Base-by-base conservation (phyloP, 2,888 invertebrate species). In the Globia sparganii region DNA sequence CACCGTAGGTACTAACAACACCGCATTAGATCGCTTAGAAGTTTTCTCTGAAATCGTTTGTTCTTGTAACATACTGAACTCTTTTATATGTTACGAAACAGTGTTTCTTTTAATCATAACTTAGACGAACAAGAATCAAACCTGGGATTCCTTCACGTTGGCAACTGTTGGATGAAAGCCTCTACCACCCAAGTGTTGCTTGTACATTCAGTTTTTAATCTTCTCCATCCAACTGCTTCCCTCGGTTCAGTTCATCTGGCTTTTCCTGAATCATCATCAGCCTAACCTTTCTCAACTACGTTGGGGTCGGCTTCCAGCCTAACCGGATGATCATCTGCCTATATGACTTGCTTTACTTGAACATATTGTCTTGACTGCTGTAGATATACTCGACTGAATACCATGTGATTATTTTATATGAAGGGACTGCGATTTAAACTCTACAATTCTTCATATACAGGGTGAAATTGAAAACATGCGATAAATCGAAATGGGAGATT, bases 1-100 rank as follows among this genome's bases (percentile, higher is more conserved):
- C 40, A 56, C 74, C 66, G 25, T 69, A n/a, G n/a, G n/a, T n/a
- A 69, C 80, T 72, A 78, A 78, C 77, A 76, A 70, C 88, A 84
- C 74, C 78, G 73, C 81, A 78, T 69, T 80, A 71, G n/a, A 72
- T 72, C 62, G 75, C 53, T 77, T 75, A 74, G 66, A 80, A 80
- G 65, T 80, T 77, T 86, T 81, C 73, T 70, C 72, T 83, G 81
- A 88, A 86, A 77, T 74, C 49, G 28, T 81, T 81, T 72, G 78
- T 79, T 75, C 58, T 65, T 66, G 62, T 37, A 56, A 56, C 56
- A 25, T 66, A 69, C 65, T 37, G 25, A 72, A 62, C 6, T 72
- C 8, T 77, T 77, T 70, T 43, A 62, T 74, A 61, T 59, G 58
- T 75, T 69, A 43, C n/a, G 46, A 64, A 69, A 75, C 46, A 53